Base-by-base conservation (phyloP, 2,888 invertebrate genomes). In the Hartigia nigra region DNA sequence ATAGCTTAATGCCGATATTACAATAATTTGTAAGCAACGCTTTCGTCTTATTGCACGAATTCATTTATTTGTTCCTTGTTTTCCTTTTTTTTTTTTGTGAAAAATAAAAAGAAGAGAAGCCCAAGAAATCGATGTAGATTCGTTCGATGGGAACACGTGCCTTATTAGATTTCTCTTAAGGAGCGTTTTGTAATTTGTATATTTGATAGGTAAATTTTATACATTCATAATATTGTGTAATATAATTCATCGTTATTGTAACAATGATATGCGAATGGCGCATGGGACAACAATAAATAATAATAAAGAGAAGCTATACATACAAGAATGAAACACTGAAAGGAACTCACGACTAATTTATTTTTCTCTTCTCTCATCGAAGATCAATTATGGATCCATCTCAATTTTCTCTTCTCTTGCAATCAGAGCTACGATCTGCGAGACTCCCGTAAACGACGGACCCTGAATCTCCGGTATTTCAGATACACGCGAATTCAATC, bases 191-290 rank as follows among this genome's bases (percentile, higher is more conserved):
- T 72, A 72, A 86, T 81, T 81, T 82, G 85, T 88, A 86, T 88
- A 88, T 88, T 86, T 86, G 82, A 86, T 87, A 88, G 87, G 82
- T 88, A 86, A 86, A 86, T 88, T 88, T 88, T 88, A 88, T 88
- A 88, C 88, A 87, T 87, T 87, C 85, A 86, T 81, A 85, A 80
- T 84, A 82, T 78, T 85, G 79, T 81, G 81, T 81, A 79, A 85
- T 80, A 79, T 76, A 69, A 77, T 82, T 83, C 80, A 82, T 83
- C 81, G 77, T 84, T 83, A 83, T 70, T 82, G 80, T 85, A 86
- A 86, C 85, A 87, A 87, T 88, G 86, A 88, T 87, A 86, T 88
- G 87, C 87, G 86, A 82, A 81, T 83, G 83, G 82, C 79, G 81
- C 76, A 78, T 80, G 80, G 77, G 76, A 76, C n/a, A 76, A 76